These are phyloP conservation scores for Protosalanx chinensis DNA, from an alignment of 2,797 vertebrate species.

Conservation along the genomic window DNA sequence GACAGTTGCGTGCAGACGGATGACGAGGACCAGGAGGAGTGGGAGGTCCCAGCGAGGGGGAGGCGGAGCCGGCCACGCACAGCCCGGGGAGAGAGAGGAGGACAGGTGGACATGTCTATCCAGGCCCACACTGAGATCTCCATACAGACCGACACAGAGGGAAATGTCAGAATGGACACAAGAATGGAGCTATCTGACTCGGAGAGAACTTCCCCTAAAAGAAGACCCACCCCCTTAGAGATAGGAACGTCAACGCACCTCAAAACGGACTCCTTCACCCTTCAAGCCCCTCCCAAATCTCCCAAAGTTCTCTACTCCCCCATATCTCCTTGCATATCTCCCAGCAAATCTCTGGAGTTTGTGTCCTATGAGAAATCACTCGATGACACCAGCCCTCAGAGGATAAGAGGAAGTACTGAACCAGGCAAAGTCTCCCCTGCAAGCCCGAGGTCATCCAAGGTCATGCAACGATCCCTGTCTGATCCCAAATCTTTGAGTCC, in stretches of 20 bases:
- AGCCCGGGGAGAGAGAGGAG: slow-evolving; percentile 74
- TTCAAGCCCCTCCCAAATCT: slow-evolving; percentile 90
- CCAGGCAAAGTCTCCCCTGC: slow-evolving; percentile 78
- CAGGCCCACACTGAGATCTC: slow-evolving; percentile 98
- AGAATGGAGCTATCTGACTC: slow-evolving; percentile 91
- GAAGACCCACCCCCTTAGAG: slow-evolving; percentile 90
- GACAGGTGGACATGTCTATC: slow-evolving; percentile 77
- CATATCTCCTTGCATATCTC: slow-evolving; percentile 91
- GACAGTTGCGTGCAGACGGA: slow-evolving; percentile 98
- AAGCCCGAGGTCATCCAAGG: slow-evolving; percentile 88
- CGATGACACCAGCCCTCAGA: slow-evolving; percentile 85
- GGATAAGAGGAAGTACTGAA: slow-evolving; percentile 80
- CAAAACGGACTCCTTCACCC: slow-evolving; percentile 81
- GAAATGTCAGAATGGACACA: slow-evolving; percentile 87
- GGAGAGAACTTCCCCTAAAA: slow-evolving; percentile 87
- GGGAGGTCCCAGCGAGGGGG: slow-evolving; percentile 81
- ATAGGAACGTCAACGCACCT: slow-evolving; percentile 88
- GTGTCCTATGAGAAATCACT: slow-evolving; percentile 90
- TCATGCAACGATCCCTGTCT: slow-evolving; percentile 96
- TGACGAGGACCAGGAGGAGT: slow-evolving; percentile 98
- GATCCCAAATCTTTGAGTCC: slow-evolving; percentile 98
- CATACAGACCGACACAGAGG: slow-evolving; percentile 95
- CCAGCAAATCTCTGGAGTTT: slow-evolving; percentile 93
- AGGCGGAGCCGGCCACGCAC: slow-evolving; percentile 71
- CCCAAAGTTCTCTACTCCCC: slow-evolving; percentile 98